Evolutionary conservation across 2,113 vertebrate genomes (phyloP), one percentile per base, ranked within the genome.

Genomic region (Fulica atra): DNA sequence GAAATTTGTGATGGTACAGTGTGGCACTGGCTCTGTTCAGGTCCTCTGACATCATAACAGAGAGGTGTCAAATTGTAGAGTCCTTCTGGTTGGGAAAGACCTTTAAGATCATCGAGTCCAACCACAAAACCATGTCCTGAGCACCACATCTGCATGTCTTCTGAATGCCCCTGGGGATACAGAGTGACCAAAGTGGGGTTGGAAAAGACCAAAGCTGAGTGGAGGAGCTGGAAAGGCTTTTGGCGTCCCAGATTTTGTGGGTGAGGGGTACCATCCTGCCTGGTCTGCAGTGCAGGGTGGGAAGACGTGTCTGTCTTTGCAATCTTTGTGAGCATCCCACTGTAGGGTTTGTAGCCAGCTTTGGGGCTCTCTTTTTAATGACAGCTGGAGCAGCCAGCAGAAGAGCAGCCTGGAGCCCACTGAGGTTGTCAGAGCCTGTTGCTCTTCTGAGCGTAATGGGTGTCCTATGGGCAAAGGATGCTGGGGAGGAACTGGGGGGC

Each of bases 351-450:
- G 6, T 4, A 28, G 21, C 18, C 8, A 31, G 63, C 63, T 77
- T 88, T 42, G 36, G 21, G 70, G 16, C 53, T 51, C 4, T 65
- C 23, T n/a, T n/a, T 54, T 28, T n/a, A 11, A 5, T 9, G 79
- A 21, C 21, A 54, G 29, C 53, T 86, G 79, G n/a, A 0, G 1
- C 61, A 19, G 9, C 0, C 9, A 1, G 15, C 78, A 16, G 74
- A 31, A 65, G 6, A 51, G 38, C 81, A 61, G 81, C 88, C 85
- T 79, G 66, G 85, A 68, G 38, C 65, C n/a, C 29, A 0, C 25
- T 0, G 7, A 18, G 70, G 33, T 46, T 59, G 11, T 38, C 73
- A 23, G 61, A 87, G 48, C 69, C 63, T 16, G 0, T 16, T 60
- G 51, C 61, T 15, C 5, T 4, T 31, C 44, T 18, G 26, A 59